These are phyloP conservation scores for Typhlomys cinereus DNA, from an alignment of 2,113 vertebrate species.

Conservation along the genomic window DNA sequence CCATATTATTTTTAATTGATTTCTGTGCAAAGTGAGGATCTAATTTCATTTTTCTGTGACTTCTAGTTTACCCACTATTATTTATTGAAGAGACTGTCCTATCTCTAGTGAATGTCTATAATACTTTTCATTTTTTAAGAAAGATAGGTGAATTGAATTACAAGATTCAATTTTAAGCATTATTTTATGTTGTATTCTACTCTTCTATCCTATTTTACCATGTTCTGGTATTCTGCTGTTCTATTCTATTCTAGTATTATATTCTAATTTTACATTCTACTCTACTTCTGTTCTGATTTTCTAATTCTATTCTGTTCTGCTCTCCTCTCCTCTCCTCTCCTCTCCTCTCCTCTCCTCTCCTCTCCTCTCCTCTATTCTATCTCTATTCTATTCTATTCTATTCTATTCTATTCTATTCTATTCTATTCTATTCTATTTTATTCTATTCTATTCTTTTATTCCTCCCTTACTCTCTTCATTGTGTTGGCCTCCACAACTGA, in stretches of 20 bases:
- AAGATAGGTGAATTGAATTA: neutral
- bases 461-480: neutral
- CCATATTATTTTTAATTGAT: too few relatives aligned
- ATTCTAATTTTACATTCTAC: neutral
- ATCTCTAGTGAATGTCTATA: neutral
- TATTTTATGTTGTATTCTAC: too few relatives aligned
- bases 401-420: neutral
- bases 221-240: neutral
- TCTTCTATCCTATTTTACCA: neutral
- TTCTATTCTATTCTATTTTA: neutral
- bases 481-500: rapidly evolving
- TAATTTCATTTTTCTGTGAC: too few relatives aligned
- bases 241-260: too few relatives aligned
- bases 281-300: too few relatives aligned
- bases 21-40: too few relatives aligned
- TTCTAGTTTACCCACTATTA: too few relatives aligned
- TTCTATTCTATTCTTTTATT: neutral
- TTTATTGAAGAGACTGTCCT: neutral
- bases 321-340: too few relatives aligned
- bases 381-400: neutral
- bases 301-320: neutral
- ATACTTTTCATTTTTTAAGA: too few relatives aligned
- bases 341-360: too few relatives aligned
- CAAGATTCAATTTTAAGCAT: too few relatives aligned
- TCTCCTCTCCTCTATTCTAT: neutral